Evolutionary conservation across 2,113 vertebrate genomes (phyloP).

Genomic region (Oxygymnocypris stewartii): DNA sequence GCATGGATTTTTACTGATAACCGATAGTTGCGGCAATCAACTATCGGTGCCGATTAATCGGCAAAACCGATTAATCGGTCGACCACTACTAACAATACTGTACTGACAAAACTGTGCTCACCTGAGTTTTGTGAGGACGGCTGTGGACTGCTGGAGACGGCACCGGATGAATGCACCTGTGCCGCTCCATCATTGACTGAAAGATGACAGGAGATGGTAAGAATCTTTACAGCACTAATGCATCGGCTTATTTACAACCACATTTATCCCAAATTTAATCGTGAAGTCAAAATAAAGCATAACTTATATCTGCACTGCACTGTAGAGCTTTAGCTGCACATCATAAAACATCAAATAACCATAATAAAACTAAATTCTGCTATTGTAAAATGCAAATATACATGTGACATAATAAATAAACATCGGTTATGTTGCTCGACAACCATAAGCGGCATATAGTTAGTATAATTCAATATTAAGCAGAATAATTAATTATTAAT

Average conservation of each 20-base stretch:
- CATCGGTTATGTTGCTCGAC: neutral
- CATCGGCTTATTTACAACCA: neutral
- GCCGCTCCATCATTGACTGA: conserved; percentile 63
- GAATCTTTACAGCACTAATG: neutral
- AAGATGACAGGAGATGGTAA: neutral
- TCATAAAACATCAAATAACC: no score
- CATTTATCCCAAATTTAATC: no score
- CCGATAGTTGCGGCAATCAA: no score
- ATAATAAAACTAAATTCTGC: neutral
- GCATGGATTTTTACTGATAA: no score
- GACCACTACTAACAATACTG: neutral
- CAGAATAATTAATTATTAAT: neutral
- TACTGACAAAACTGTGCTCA: conserved; percentile 19
- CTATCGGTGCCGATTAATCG: no score
- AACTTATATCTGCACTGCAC: neutral
- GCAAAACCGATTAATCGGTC: no score
- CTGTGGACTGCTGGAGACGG: conserved; percentile 1
- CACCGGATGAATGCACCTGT: neutral
- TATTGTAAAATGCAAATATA: neutral
- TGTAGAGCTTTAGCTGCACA: neutral
- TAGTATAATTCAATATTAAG: no score
- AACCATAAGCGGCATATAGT: neutral
- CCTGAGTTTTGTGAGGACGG: conserved; percentile 49
- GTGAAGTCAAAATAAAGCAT: neutral
- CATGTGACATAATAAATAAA: no score